phyloP scores from a whole-genome alignment of 2,797 vertebrate species.

The Helostoma temminkii region DNA sequence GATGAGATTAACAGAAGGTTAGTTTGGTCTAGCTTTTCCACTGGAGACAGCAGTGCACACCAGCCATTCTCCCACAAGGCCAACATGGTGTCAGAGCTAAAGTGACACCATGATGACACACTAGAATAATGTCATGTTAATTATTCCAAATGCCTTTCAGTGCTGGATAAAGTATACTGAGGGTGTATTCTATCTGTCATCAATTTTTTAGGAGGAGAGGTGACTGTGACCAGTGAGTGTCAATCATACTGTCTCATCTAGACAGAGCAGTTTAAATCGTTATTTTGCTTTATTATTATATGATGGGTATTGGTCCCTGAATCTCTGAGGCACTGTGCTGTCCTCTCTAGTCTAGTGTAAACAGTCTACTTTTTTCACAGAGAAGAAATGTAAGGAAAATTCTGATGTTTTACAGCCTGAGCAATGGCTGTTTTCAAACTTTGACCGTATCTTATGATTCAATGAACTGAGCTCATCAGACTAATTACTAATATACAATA shows the following conservation, averaged over 20 bases:
- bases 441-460: no score
- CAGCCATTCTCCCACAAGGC: conserved; percentile 19
- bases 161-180: conserved; percentile 26
- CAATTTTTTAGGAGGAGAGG: conserved; percentile 45
- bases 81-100: conserved; percentile 22
- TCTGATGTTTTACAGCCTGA: background rate
- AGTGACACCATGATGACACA: conserved; percentile 35
- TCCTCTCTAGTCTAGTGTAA: conserved; percentile 3
- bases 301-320: conserved; percentile 8
- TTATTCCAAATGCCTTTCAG: conserved; percentile 50
- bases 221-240: conserved; percentile 24
- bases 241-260: conserved; percentile 36
- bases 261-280: conserved; percentile 15
- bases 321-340: background rate
- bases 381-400: conserved; percentile 6
- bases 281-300: conserved; percentile 18
- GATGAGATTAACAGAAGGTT: conserved; percentile 66
- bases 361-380: conserved; percentile 3
- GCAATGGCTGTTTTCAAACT: no score
- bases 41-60: conserved; percentile 18
- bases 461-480: background rate
- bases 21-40: conserved; percentile 53
- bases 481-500: background rate
- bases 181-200: conserved; percentile 35
- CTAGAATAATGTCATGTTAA: conserved; percentile 41